Percentiles rank a stretch among this genome's conserved stretches.
These are phyloP conservation scores for Penaeus indicus DNA, from an alignment of 1,140 invertebrate genomes.

Conservation along the genomic window DNA sequence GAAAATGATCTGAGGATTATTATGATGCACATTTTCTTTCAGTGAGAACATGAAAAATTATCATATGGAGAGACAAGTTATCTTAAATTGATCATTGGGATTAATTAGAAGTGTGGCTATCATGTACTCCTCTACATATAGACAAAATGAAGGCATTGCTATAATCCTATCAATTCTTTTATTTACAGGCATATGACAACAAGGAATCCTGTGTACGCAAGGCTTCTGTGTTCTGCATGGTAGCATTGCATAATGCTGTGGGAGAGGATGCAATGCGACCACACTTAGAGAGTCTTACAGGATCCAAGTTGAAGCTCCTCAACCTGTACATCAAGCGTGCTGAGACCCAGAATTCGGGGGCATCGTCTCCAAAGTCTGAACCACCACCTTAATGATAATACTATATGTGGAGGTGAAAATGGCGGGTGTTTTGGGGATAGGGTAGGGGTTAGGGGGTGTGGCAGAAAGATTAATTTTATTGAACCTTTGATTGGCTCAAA, in stretches of 20 bases:
- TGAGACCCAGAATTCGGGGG: slow-evolving; percentile 68
- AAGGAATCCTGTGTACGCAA: slow-evolving; percentile 90
- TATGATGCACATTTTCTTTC: too few relatives aligned
- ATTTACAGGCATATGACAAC: slow-evolving; percentile 85
- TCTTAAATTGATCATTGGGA: too few relatives aligned
- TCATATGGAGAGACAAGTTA: too few relatives aligned
- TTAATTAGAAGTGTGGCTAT: too few relatives aligned
- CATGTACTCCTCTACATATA: too few relatives aligned
- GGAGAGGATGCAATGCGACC: slow-evolving; percentile 86
- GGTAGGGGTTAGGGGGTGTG: too few relatives aligned
- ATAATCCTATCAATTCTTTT: slow-evolving; percentile 67
- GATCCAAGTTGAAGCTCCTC: slow-evolving; percentile 85
- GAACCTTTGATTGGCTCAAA: too few relatives aligned
- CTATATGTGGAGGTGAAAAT: too few relatives aligned
- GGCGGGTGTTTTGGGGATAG: too few relatives aligned
- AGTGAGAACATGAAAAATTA: too few relatives aligned
- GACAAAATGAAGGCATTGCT: background rate
- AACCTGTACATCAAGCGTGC: slow-evolving; percentile 82
- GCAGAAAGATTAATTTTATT: too few relatives aligned
- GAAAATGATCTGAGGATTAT: too few relatives aligned
- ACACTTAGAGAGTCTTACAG: slow-evolving; percentile 82
- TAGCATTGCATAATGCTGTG: slow-evolving; percentile 87
- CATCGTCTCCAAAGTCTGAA: slow-evolving; percentile 66
- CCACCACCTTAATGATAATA: slow-evolving; percentile 58
- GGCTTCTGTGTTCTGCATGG: slow-evolving; percentile 95